Evolutionary conservation across 2,888 invertebrate species (phyloP).

Genomic region (Lamellibrachia columna): DNA sequence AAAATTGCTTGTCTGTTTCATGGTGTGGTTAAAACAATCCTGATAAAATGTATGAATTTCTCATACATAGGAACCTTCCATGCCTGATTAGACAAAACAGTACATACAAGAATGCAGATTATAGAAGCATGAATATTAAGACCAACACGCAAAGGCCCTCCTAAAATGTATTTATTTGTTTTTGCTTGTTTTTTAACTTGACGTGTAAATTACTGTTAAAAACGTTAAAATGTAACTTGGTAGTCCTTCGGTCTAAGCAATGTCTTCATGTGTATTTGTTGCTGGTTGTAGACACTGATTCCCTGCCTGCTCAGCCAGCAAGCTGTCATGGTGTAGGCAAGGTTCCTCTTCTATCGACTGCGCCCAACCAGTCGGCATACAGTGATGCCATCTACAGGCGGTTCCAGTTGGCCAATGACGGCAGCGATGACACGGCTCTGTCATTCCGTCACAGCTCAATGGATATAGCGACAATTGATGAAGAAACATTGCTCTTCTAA

Average conservation of each 20-base stretch:
- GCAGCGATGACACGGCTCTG: not conserved
- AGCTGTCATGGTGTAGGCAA: not conserved
- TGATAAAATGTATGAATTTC: not conserved
- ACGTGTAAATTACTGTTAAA: not conserved
- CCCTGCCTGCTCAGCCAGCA: not conserved
- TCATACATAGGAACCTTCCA: no score
- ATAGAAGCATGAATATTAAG: no score
- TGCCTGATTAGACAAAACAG: no score
- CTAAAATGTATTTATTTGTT: not conserved
- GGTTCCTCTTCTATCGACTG: not conserved
- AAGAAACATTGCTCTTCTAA: not conserved
- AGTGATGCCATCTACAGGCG: not conserved
- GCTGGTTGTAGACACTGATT: not conserved
- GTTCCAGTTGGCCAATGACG: not conserved
- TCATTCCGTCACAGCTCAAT: not conserved
- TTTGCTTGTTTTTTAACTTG: not conserved
- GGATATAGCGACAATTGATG: not conserved
- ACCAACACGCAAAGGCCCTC: no score
- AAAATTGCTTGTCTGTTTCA: not conserved
- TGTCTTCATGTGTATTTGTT: not conserved
- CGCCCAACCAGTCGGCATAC: not conserved
- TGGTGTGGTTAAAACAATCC: not conserved
- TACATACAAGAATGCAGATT: no score
- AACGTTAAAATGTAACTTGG: not conserved
- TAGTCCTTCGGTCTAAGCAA: no score